These are phyloP conservation scores for Neocrepidodera transversa DNA, from an alignment of 2,888 invertebrate species.

Conservation along the genomic window DNA sequence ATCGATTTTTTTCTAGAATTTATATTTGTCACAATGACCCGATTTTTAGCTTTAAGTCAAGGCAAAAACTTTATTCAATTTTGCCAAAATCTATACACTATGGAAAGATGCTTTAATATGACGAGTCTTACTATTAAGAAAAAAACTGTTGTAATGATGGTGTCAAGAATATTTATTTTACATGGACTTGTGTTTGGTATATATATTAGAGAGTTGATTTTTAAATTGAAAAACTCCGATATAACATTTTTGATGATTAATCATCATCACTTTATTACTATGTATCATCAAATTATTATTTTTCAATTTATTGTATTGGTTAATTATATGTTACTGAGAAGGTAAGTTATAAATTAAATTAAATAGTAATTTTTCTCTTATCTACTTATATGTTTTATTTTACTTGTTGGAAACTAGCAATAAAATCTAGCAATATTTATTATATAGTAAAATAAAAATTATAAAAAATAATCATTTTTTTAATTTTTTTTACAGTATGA, in stretches of 20 bases:
- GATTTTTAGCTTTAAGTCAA: background rate
- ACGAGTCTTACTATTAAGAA: background rate
- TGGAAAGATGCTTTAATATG: background rate
- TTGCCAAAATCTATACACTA: background rate
- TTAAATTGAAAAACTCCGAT: background rate
- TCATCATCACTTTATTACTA: background rate
- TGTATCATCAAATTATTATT: background rate
- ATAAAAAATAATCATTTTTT: too few species aligned
- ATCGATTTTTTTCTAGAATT: background rate
- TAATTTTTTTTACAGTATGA: too few species aligned
- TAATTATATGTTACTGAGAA: background rate
- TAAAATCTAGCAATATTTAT: too few species aligned
- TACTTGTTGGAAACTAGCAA: too few species aligned
- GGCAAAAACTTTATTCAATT: background rate
- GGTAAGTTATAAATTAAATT: too few species aligned
- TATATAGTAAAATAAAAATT: too few species aligned
- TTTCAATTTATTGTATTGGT: background rate
- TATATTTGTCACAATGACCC: background rate
- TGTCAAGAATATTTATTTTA: background rate
- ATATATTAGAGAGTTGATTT: constrained; percentile 1
- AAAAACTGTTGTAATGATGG: background rate
- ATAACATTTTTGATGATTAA: background rate
- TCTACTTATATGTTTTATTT: too few species aligned
- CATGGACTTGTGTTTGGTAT: background rate
- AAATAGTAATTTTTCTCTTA: too few species aligned